A percentile compares a stretch with the other conserved stretches of the same genome.
Evolutionary conservation across 2,888 invertebrate genomes (phyloP).

Genomic region (Gibbula magus): DNA sequence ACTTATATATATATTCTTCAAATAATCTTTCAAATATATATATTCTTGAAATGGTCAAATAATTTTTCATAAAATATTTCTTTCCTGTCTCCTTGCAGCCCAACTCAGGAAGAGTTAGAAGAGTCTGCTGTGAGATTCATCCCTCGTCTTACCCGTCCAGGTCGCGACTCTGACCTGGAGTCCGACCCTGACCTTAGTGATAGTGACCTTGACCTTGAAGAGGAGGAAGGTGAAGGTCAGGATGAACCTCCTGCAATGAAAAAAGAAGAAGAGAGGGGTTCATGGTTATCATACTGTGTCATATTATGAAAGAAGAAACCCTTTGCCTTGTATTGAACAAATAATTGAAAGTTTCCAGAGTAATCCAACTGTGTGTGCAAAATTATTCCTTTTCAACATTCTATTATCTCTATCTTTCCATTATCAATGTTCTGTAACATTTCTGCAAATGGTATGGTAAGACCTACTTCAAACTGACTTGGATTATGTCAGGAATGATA

Average conservation of each 20-base stretch:
- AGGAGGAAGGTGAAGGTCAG: neutral
- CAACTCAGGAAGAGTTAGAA: conserved; percentile 25
- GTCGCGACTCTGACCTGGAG: conserved; percentile 50
- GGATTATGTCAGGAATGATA: too few species aligned
- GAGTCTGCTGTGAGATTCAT: conserved; percentile 34
- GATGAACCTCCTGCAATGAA: neutral
- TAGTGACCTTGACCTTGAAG: neutral
- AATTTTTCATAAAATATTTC: neutral
- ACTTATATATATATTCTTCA: too few species aligned
- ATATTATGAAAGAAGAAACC: conserved; percentile 33
- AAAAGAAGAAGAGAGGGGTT: conserved; percentile 7
- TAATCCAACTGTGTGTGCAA: too few species aligned
- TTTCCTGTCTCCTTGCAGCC: neutral
- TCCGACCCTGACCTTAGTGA: conserved; percentile 38
- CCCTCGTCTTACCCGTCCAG: conserved; percentile 38
- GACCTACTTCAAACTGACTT: too few species aligned
- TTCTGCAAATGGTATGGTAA: too few species aligned
- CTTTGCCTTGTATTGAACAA: too few species aligned
- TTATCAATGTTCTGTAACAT: too few species aligned
- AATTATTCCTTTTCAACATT: too few species aligned
- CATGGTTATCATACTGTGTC: conserved; percentile 49
- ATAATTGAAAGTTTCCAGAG: too few species aligned
- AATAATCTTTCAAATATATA: neutral
- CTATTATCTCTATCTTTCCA: too few species aligned
- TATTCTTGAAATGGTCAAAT: neutral